phyloP scores from a whole-genome alignment of 2,113 vertebrate genomes.

The Gavialis gangeticus region DNA sequence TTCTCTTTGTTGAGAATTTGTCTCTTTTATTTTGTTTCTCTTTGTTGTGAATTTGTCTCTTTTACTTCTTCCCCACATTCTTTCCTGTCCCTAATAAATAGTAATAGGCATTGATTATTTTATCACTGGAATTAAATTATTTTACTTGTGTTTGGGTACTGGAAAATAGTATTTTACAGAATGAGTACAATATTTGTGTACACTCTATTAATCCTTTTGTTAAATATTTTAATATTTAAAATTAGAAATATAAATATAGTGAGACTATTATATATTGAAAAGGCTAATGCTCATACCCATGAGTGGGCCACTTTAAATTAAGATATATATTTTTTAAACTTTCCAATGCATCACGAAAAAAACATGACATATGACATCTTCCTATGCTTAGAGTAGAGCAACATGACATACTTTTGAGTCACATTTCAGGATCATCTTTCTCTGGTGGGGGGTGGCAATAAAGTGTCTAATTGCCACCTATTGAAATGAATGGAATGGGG shows the following conservation, averaged over 20 bases:
- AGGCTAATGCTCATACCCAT: background rate
- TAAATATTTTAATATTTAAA: background rate
- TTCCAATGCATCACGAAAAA: too few relatives aligned
- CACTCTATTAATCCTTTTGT: background rate
- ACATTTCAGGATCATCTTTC: background rate
- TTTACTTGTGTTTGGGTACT: background rate
- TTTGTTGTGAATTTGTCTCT: background rate
- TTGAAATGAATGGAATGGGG: too few relatives aligned
- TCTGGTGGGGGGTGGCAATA: too few relatives aligned
- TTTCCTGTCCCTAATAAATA: conserved; percentile 6
- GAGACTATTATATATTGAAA: background rate
- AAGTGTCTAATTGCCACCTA: too few relatives aligned
- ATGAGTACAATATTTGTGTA: background rate
- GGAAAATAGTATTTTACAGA: background rate
- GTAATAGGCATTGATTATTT: background rate
- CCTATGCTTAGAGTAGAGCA: background rate
- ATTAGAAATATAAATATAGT: background rate
- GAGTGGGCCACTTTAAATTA: too few relatives aligned
- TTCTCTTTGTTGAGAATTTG: background rate
- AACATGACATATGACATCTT: too few relatives aligned
- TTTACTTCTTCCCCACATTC: background rate
- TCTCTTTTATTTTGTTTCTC: too few relatives aligned
- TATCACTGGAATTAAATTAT: background rate
- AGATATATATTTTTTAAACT: too few relatives aligned
- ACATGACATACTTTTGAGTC: background rate